Evolutionary conservation across 2,797 vertebrate species (phyloP), one percentile per base, ranked within the genome.

Genomic region (Peromyscus aztecus): DNA sequence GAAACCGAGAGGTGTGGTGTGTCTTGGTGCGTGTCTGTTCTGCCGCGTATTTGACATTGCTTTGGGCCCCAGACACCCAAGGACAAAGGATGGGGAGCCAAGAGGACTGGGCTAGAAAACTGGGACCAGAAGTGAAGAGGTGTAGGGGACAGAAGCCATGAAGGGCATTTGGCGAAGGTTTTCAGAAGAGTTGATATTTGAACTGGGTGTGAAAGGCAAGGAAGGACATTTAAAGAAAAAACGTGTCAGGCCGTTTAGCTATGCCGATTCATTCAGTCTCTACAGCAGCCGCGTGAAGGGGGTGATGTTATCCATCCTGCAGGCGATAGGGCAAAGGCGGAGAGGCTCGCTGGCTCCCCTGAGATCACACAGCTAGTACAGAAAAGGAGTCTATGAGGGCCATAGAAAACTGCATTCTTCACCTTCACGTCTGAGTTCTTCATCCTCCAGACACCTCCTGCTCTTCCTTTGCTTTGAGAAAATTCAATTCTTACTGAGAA

Each of bases 1-100:
- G 90, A 97, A 94, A 82, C 69, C 19, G 43, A 59, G 67, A 96
- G 93, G 77, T 83, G 92, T 84, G 75, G 87, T 4, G 3, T 12
- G 3, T 69, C 19, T 83, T 21, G 16, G 46, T 69, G 49, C 57
- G 24, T 31, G 31, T 77, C 65, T 89, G 73, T 24, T 71, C 75
- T 96, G 61, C 40, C 83, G 85, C 63, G 52, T n/a, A n/a, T 92
- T 95, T 90, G 92, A 23, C 59, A 78, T 94, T 23, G 46, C 75
- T 61, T 37, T 43, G 55, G 52, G 12, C 61, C 91, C 84, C 37
- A 89, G 57, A 71, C 82, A 86, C 37, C 31, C 69, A 93, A 31
- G 43, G 59, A 76, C 65, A 96, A 92, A 82, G 19, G 69, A 13
- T 69, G 8, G 12, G 75, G 40, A 49, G 3, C 27, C 43, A 89